These are phyloP conservation scores for Diorhabda sublineata DNA, from an alignment of 1,140 invertebrate species.

Conservation along the genomic window DNA sequence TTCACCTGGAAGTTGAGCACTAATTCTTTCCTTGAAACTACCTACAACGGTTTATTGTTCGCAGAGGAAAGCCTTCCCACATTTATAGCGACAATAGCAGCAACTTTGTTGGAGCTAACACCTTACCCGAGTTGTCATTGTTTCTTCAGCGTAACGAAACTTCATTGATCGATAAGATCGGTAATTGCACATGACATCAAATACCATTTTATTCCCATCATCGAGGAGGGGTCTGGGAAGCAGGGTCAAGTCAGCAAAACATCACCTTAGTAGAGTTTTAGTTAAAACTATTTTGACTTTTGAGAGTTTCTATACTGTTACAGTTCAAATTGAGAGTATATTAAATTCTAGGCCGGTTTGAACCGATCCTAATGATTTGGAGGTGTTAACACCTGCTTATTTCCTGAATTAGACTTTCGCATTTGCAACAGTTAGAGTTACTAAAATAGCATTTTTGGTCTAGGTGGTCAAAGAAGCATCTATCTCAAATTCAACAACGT, in stretches of 20 bases:
- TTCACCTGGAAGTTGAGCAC: too few relatives aligned
- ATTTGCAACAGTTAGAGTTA: too few relatives aligned
- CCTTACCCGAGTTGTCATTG: too few relatives aligned
- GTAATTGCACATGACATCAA: too few relatives aligned
- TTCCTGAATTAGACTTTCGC: slow-evolving; percentile 31
- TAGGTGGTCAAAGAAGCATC: slow-evolving; percentile 9
- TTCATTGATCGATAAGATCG: too few relatives aligned
- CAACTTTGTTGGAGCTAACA: slow-evolving; percentile 22
- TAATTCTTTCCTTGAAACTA: too few relatives aligned
- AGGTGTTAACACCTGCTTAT: slow-evolving; percentile 39
- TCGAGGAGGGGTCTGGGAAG: slow-evolving; percentile 41
- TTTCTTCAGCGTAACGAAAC: too few relatives aligned
- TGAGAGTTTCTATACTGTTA: slow-evolving; percentile 25
- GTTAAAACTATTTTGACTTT: slow-evolving; percentile 19
- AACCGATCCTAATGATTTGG: slow-evolving; percentile 32
- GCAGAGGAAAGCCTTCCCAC: slow-evolving; percentile 32
- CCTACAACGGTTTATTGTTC: slow-evolving; percentile 32
- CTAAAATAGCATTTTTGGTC: slow-evolving; percentile 7
- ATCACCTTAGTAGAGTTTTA: slow-evolving; percentile 26
- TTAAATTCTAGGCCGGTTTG: slow-evolving; percentile 40
- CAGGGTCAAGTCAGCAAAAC: slow-evolving; percentile 39
- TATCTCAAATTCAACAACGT: slow-evolving; percentile 10
- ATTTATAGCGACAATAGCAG: slow-evolving; percentile 33
- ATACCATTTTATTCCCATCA: slow-evolving; percentile 38
- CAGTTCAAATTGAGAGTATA: slow-evolving; percentile 28